These are phyloP conservation scores for Saguinus midas DNA, from an alignment of 2,113 vertebrate genomes.

Conservation along the genomic window DNA sequence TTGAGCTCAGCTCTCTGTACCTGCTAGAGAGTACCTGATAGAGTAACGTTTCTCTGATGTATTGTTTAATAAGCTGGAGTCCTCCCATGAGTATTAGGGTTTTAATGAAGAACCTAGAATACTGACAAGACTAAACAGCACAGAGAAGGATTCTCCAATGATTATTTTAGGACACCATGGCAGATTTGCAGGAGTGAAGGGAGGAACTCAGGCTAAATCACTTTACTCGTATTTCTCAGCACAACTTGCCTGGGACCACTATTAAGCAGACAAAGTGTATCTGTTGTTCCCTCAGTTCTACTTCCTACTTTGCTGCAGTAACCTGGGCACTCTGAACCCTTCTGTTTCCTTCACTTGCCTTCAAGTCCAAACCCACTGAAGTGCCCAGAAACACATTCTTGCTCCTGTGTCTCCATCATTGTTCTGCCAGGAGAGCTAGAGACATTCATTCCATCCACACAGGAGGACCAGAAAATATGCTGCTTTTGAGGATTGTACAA, in stretches of 20 bases:
- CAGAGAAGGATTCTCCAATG: slow-evolving; percentile 22
- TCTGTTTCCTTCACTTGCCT: background rate
- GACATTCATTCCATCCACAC: background rate
- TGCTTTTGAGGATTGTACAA: background rate
- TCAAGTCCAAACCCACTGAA: background rate
- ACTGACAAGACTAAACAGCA: slow-evolving; percentile 6
- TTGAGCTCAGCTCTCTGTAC: background rate
- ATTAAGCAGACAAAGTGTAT: background rate
- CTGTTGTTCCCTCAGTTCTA: background rate
- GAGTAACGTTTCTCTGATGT: slow-evolving; percentile 35
- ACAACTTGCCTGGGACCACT: background rate
- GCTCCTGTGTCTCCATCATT: background rate
- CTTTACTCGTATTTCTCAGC: slow-evolving; percentile 2
- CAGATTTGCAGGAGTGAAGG: background rate
- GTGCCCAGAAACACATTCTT: background rate
- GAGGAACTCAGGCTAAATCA: background rate
- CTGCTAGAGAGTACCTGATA: slow-evolving; percentile 28
- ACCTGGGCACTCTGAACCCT: background rate
- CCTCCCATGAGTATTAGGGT: background rate
- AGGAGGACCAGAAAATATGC: background rate
- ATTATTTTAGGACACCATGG: background rate
- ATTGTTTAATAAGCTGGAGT: slow-evolving; percentile 52
- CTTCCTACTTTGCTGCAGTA: background rate
- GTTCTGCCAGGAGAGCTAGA: background rate
- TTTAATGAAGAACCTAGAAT: slow-evolving; percentile 39